These are phyloP conservation scores for Muricea muricata DNA, from an alignment of 92 coral and sea anemone species.

Conservation along the genomic window DNA sequence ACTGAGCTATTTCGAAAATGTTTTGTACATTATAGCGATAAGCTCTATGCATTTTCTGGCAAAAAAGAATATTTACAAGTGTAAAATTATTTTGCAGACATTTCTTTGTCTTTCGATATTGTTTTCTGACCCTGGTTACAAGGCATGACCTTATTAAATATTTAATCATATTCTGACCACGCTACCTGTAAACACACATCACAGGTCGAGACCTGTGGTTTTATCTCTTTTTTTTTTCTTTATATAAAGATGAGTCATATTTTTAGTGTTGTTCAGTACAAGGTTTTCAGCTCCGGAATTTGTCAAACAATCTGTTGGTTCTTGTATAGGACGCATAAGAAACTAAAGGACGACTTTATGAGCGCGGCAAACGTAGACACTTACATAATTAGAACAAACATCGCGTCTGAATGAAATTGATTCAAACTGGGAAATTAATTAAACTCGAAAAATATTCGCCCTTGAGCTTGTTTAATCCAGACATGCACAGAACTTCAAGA, in stretches of 20 bases:
- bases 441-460: not conserved
- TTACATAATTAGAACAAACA: no score
- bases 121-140: conserved; percentile 30
- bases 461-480: not conserved
- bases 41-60: no score
- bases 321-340: no score
- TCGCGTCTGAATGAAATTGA: not conserved
- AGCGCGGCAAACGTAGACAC: no score
- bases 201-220: conserved; percentile 26
- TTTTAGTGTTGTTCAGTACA: not conserved
- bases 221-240: not conserved
- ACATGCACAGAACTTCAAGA: not conserved
- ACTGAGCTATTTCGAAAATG: no score
- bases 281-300: not conserved
- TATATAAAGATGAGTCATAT: conserved; percentile 13
- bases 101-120: not conserved
- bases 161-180: conserved; percentile 25
- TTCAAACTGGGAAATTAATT: not conserved
- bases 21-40: no score
- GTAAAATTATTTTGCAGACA: not conserved
- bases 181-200: not conserved
- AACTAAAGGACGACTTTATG: no score
- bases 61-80: no score
- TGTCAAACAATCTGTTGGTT: not conserved
- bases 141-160: conserved; percentile 20